Conservation (phyloP, 1,140 invertebrate genomes). For the Halesus radiatus region DNA sequence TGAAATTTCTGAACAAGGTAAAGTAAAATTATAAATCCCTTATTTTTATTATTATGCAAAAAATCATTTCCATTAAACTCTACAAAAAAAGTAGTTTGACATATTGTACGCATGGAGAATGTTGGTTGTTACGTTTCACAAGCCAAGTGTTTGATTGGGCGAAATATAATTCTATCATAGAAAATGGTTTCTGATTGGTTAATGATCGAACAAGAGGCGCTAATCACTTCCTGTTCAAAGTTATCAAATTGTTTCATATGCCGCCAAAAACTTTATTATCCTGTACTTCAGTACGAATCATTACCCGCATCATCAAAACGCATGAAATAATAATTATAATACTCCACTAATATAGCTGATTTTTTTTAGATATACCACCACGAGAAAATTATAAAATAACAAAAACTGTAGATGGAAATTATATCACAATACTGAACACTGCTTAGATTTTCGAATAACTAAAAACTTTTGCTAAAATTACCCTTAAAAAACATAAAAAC, state of each 20-base stretch:
- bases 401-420: too few relatives aligned
- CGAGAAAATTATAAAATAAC: too few relatives aligned
- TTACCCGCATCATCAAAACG: too few relatives aligned
- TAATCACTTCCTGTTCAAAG: constrained; percentile 50
- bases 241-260: constrained; percentile 34
- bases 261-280: constrained; percentile 19
- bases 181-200: constrained; percentile 45
- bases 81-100: constrained; percentile 14
- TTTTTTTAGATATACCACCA: too few relatives aligned
- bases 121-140: constrained; percentile 42
- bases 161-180: constrained; percentile 49
- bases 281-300: neutral
- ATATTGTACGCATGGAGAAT: constrained; percentile 34
- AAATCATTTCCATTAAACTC: constrained; percentile 6
- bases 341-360: too few relatives aligned
- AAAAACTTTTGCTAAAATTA: too few relatives aligned
- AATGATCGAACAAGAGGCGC: constrained; percentile 31
- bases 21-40: neutral
- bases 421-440: too few relatives aligned
- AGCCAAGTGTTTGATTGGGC: constrained; percentile 43
- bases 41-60: neutral
- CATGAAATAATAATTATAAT: too few relatives aligned
- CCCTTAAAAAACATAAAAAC: too few relatives aligned
- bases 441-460: too few relatives aligned
- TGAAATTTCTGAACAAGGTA: neutral